These are phyloP conservation scores for Laothoe populi DNA, from an alignment of 2,888 invertebrate species.

Conservation along the genomic window DNA sequence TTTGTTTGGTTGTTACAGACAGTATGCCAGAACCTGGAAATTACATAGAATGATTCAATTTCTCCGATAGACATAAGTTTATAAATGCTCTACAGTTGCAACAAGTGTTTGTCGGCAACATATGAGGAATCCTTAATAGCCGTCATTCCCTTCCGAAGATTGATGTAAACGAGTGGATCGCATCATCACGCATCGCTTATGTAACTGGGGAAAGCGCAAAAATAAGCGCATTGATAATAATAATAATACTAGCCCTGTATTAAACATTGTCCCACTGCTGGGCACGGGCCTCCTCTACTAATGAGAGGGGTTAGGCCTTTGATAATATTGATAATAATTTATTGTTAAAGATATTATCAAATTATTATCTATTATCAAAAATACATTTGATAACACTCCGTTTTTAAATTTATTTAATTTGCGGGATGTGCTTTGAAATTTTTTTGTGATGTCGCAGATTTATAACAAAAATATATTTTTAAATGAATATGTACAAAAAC, in stretches of 20 bases:
- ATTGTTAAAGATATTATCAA: constrained; percentile 44
- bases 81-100: constrained; percentile 37
- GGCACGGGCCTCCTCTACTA: no score
- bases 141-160: constrained; percentile 57
- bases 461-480: no score
- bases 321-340: constrained; percentile 66
- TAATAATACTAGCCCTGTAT: no score
- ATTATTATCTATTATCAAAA: constrained; percentile 31
- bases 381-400: background rate
- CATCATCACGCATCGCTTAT: constrained; percentile 67
- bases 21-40: constrained; percentile 41
- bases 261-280: no score
- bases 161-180: constrained; percentile 67
- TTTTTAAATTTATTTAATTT: no score
- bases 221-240: constrained; percentile 75
- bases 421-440: no score
- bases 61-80: constrained; percentile 40
- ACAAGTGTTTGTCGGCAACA: constrained; percentile 45
- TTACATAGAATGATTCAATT: constrained; percentile 45
- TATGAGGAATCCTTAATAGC: constrained; percentile 64
- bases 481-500: no score
- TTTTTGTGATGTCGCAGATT: no score
- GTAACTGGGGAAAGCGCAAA: constrained; percentile 73
- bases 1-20: background rate
- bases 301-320: no score